A percentile compares a stretch with the other conserved stretches of the same genome.
Evolutionary conservation across 2,888 invertebrate genomes (phyloP).

Genomic region (Pediacus dermestoides): DNA sequence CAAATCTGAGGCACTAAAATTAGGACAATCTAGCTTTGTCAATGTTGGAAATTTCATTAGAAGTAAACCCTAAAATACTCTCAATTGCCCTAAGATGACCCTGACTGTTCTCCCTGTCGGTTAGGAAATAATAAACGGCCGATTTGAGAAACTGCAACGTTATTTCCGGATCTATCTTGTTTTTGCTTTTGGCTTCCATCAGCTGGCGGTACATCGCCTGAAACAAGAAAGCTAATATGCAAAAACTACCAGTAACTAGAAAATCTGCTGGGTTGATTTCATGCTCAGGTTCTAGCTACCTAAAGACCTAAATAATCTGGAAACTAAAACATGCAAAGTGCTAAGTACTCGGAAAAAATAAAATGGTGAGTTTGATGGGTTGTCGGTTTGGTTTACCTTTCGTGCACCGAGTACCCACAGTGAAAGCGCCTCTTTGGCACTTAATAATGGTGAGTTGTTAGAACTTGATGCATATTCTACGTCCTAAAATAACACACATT

Average conservation of each 20-base stretch:
- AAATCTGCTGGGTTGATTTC: no score
- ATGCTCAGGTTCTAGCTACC: no score
- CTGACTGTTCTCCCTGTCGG: constrained; percentile 83
- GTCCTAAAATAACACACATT: constrained; percentile 56
- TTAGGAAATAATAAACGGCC: constrained; percentile 87
- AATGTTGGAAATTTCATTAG: constrained; percentile 75
- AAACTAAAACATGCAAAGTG: constrained; percentile 5
- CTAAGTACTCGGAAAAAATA: background rate
- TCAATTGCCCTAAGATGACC: constrained; percentile 88
- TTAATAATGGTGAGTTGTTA: constrained; percentile 77
- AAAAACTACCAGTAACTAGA: no score
- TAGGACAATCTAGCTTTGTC: constrained; percentile 61
- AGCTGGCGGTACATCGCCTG: constrained; percentile 85
- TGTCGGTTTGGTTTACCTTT: constrained; percentile 61
- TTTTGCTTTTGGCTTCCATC: constrained; percentile 71
- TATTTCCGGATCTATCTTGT: constrained; percentile 82
- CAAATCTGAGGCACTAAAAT: no score
- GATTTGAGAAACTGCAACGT: constrained; percentile 90
- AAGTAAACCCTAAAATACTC: constrained; percentile 85
- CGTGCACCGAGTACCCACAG: constrained; percentile 91
- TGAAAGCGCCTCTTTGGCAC: constrained; percentile 91
- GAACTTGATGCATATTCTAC: constrained; percentile 63
- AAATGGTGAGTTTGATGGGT: constrained; percentile 10
- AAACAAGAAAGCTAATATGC: constrained; percentile 34
- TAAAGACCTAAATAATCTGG: background rate